Evolutionary conservation across 2,888 invertebrate genomes (phyloP), one percentile per base, ranked within the genome.

Genomic region (Tridacna crocea): DNA sequence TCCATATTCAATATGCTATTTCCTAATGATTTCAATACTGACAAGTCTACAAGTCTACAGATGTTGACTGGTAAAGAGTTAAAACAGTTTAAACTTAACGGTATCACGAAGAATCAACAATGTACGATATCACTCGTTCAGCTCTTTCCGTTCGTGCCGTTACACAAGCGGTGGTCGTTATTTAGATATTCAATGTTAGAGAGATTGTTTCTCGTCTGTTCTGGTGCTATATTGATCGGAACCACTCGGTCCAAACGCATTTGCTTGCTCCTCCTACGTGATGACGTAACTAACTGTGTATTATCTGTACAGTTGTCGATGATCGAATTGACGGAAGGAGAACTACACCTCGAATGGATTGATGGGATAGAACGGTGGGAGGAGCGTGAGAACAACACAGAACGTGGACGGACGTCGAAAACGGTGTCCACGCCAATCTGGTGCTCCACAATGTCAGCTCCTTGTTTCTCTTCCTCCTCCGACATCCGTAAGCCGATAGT

Each of bases 401-500:
- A 61, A 19, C 70, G 51, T 17, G 70, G 26, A 6, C 58, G 47
- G 13, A 48, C 46, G 10, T 63, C 72, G 15, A 63, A 61, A 8
- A 22, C 13, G 1, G 61, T 19, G 55, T 58, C 79, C 24, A 72
- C 47, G 3, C 85, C 86, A 24, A 90, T 83, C 46, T 85, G 80
- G 93, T 98, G 98, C 92, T 98, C 98, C 0, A 97, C 97, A 58
- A 98, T 95, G 95, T 98, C 98, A 0, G 98, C 98, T 0, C 98
- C 98, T 61, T 98, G 95, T 94, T 98, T 98, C 66, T 91, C 91
- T 75, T 97, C 97, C 89, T 97, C 96, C 0, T 97, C 96, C 78
- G 96, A 96, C 97, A 98, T 97, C 19, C 98, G 96, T 82, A 98
- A 88, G 10, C 94, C 94, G 19, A 93, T 77, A 0, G 90, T 89